These are phyloP conservation scores for Babylonia areolata DNA, from an alignment of 1,140 invertebrate genomes.

Conservation along the genomic window DNA sequence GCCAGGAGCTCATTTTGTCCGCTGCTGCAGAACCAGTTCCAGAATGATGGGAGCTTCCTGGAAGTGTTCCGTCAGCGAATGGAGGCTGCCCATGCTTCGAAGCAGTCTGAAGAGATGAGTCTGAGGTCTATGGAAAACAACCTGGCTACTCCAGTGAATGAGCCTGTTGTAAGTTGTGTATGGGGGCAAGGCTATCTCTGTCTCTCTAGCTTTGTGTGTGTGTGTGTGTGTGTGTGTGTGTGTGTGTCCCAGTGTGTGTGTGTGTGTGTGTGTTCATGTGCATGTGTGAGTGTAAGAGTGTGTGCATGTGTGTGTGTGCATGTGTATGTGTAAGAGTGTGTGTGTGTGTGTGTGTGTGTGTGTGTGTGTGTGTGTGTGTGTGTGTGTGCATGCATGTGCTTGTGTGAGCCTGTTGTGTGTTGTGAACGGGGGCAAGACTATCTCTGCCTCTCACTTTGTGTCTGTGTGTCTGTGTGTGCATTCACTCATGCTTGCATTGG, in stretches of 20 bases:
- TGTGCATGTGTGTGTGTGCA: no score
- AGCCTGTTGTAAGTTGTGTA: background rate
- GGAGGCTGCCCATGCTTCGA: background rate
- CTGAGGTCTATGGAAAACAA: background rate
- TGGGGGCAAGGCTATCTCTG: background rate
- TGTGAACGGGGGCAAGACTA: no score
- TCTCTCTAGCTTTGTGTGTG: no score
- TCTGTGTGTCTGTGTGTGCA: no score
- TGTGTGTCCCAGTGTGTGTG: background rate
- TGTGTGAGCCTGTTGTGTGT: no score
- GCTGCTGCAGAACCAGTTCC: constrained; percentile 34
- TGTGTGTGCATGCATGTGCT: no score
- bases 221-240: background rate
- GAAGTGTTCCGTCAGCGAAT: constrained; percentile 26
- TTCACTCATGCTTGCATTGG: no score
- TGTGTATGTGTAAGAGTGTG: no score
- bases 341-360: no score
- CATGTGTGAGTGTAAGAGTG: background rate
- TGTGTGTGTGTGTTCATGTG: background rate
- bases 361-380: no score
- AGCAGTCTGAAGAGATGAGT: background rate
- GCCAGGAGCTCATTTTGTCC: background rate
- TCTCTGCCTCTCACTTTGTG: no score
- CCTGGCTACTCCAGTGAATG: background rate
- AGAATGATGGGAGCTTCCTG: constrained; percentile 34